Conservation (phyloP, 1,140 invertebrate species). For the Oreohelix idahoensis region DNA sequence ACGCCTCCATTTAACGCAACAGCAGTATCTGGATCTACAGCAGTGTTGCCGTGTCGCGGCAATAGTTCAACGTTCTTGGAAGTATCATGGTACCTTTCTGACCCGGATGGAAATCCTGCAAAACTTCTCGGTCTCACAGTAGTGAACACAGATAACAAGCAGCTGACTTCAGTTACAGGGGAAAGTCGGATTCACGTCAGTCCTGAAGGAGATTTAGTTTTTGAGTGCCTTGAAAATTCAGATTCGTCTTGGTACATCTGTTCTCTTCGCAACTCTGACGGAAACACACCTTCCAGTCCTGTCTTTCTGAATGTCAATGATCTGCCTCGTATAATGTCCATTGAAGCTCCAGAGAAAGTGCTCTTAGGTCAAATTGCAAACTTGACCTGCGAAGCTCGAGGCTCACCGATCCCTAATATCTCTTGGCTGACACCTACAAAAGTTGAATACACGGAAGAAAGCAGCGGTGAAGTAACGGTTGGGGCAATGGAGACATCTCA, state of each 20-base stretch:
- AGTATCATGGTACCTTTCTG: slow-evolving; percentile 20
- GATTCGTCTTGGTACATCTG: slow-evolving; percentile 20
- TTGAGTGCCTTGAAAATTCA: background rate
- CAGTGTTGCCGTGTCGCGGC: background rate
- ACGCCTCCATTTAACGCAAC: slow-evolving; percentile 7
- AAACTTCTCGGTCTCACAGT: background rate
- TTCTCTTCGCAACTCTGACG: slow-evolving; percentile 7
- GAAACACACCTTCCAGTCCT: background rate
- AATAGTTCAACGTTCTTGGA: background rate
- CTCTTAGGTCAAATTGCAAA: background rate
- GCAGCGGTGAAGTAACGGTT: background rate
- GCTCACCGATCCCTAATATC: background rate
- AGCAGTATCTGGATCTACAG: background rate
- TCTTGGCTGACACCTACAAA: slow-evolving; percentile 17
- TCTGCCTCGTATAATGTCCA: background rate
- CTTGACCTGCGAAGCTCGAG: background rate
- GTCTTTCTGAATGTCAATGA: background rate
- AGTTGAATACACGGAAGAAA: background rate
- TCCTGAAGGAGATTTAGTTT: slow-evolving; percentile 7
- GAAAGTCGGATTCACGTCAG: background rate
- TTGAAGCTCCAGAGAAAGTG: background rate
- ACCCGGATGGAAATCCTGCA: background rate
- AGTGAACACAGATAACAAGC: too few relatives aligned
- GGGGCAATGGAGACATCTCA: background rate
- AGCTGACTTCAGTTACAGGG: too few relatives aligned